These are phyloP conservation scores for Scrobipalpa atriplicella DNA, from an alignment of 2,888 invertebrate species.

Conservation along the genomic window DNA sequence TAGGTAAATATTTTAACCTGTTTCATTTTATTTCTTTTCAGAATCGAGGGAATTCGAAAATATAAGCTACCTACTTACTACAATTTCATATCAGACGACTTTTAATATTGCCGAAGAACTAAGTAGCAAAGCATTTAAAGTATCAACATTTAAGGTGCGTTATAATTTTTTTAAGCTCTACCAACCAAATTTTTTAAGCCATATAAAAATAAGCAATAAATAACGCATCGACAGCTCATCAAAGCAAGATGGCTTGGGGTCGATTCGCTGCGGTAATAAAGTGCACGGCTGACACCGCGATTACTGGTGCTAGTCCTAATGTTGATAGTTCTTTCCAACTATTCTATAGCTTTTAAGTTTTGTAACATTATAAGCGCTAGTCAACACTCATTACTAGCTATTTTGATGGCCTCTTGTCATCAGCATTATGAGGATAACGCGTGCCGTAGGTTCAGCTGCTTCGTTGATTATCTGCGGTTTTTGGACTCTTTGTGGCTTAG, in stretches of 20 bases:
- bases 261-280: slow-evolving; percentile 75
- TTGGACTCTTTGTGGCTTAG: not conserved
- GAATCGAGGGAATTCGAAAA: not conserved
- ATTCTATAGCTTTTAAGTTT: not conserved
- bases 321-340: slow-evolving; percentile 21
- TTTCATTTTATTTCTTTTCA: not conserved
- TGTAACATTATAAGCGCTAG: slow-evolving; percentile 33
- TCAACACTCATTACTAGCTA: slow-evolving; percentile 61
- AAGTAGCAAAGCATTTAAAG: not conserved
- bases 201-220: slow-evolving; percentile 1
- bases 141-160: not conserved
- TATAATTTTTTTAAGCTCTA: not conserved
- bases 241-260: slow-evolving; percentile 45
- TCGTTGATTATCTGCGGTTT: slow-evolving; percentile 20
- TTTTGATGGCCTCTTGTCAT: slow-evolving; percentile 42
- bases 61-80: too few relatives aligned
- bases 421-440: not conserved
- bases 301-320: slow-evolving; percentile 52
- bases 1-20: not conserved
- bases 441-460: slow-evolving; percentile 18
- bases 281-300: slow-evolving; percentile 74
- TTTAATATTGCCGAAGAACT: not conserved
- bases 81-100: not conserved
- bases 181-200: not conserved
- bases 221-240: slow-evolving; percentile 56